Percentiles rank a stretch among this genome's conserved stretches.
phyloP scores from a whole-genome alignment of 2,797 vertebrate genomes.

The Harpagifer antarcticus region DNA sequence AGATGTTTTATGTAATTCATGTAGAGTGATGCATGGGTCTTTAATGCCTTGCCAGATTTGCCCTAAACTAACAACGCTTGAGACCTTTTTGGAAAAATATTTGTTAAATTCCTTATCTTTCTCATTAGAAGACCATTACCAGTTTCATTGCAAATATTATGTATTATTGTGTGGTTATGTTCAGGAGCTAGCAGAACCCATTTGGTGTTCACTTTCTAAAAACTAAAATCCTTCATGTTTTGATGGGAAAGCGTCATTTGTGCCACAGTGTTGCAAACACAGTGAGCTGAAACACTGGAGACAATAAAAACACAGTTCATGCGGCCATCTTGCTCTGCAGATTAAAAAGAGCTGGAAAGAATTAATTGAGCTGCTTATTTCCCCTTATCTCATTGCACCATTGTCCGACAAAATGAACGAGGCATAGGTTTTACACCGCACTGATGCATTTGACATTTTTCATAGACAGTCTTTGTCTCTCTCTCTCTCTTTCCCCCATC shows the following conservation, averaged over 20 bases:
- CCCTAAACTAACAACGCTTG: conserved; percentile 2
- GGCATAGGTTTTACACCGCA: conserved; percentile 50
- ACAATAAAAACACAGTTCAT: conserved; percentile 34
- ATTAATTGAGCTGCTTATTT: conserved; percentile 55
- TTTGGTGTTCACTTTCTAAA: conserved; percentile 1
- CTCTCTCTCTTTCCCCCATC: conserved; percentile 9
- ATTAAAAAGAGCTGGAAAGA: conserved; percentile 48
- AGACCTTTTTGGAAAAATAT: neutral
- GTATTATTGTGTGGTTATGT: neutral
- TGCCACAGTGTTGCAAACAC: conserved; percentile 28
- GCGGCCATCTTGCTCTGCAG: conserved; percentile 34
- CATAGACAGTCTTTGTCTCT: conserved; percentile 1
- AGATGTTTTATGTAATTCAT: conserved; percentile 14
- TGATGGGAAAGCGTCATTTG: conserved; percentile 29
- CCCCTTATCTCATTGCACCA: conserved; percentile 53
- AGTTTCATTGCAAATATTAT: conserved; percentile 10
- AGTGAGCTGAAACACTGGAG: conserved; percentile 33
- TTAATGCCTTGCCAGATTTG: conserved; percentile 22
- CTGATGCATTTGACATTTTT: conserved; percentile 37
- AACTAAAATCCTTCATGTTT: conserved; percentile 8
- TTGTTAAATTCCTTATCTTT: conserved; percentile 4
- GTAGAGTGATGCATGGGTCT: conserved; percentile 27
- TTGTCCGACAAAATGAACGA: conserved; percentile 59
- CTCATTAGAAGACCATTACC: conserved; percentile 16
- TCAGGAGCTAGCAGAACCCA: conserved; percentile 3